These are phyloP conservation scores for Papilio aristodemus DNA, from an alignment of 1,140 invertebrate species.

Conservation along the genomic window DNA sequence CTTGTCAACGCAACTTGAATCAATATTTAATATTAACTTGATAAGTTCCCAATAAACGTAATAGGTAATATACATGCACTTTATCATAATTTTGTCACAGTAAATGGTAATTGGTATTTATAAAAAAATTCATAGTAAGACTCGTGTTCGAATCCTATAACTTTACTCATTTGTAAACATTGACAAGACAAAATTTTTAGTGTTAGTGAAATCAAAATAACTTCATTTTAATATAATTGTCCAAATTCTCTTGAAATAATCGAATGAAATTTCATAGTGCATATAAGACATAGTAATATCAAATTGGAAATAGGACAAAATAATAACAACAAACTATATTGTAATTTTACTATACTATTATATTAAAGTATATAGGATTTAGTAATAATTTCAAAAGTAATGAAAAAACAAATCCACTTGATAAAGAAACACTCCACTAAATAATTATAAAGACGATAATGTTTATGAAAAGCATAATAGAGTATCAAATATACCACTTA, in stretches of 20 bases:
- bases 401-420: slow-evolving; percentile 10
- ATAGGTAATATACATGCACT: not conserved
- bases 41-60: slow-evolving; percentile 22
- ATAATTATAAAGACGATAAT: slow-evolving; percentile 44
- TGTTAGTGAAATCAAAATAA: not conserved
- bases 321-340: no score
- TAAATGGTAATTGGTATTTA: not conserved
- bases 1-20: slow-evolving; percentile 36
- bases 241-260: not conserved
- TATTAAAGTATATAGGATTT: no score
- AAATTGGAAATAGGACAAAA: no score
- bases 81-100: no score
- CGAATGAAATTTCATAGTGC: not conserved
- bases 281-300: no score
- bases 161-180: not conserved
- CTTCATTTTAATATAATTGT: not conserved
- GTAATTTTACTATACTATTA: no score
- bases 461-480: slow-evolving; percentile 61
- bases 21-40: slow-evolving; percentile 25
- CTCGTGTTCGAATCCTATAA: slow-evolving; percentile 21
- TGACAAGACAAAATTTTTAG: not conserved
- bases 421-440: slow-evolving; percentile 39
- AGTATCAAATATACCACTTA: slow-evolving; percentile 64
- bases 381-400: not conserved
- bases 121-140: slow-evolving; percentile 9